Conservation (phyloP, 2,113 vertebrate species). For the Eublepharis macularius region DNA sequence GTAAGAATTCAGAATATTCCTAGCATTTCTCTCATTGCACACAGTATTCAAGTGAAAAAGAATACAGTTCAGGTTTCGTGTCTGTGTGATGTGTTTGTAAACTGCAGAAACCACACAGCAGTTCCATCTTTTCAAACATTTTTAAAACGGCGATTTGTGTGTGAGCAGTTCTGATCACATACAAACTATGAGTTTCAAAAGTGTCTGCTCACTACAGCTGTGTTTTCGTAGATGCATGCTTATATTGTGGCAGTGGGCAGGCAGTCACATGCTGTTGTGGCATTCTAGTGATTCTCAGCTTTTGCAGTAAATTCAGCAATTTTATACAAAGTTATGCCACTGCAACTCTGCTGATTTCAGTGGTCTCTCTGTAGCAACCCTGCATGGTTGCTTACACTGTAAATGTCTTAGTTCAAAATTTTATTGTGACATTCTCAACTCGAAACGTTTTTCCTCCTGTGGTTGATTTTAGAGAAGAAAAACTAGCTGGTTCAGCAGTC, state of each 20-base stretch:
- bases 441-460: background rate
- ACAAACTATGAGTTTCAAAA: background rate
- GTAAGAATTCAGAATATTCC: background rate
- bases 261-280: background rate
- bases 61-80: background rate
- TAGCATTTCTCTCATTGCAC: background rate
- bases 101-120: background rate
- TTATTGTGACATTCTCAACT: background rate
- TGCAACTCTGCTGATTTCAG: too few relatives aligned
- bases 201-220: background rate
- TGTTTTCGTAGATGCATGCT: background rate
- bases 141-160: background rate
- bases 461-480: background rate
- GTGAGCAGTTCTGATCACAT: background rate
- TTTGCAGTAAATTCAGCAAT: background rate
- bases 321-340: too few relatives aligned
- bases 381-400: too few relatives aligned
- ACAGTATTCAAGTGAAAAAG: background rate
- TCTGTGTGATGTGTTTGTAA: background rate
- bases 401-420: background rate
- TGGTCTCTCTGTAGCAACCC: too few relatives aligned
- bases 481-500: background rate
- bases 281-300: background rate
- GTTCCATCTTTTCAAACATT: background rate
- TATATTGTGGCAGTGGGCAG: background rate